Base-by-base conservation (phyloP, 2,888 invertebrate genomes). In the Drosophila mimetica region DNA sequence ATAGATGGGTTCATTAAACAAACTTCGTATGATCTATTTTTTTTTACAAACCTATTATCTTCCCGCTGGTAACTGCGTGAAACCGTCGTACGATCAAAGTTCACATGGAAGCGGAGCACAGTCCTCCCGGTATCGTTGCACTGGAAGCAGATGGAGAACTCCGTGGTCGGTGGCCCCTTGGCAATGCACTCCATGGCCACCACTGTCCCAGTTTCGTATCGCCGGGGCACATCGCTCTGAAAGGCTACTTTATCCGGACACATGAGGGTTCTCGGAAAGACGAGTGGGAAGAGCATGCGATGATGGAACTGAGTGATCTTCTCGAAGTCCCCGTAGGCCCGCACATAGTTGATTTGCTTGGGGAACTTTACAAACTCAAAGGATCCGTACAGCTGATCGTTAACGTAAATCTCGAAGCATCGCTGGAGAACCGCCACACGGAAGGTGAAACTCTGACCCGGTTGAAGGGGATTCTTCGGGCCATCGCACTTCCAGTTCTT, bases 221-320 rank as follows among this genome's bases (percentile, higher is more conserved):
- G 89, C 13, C 87, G 77, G 0, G 91, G 92, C 4, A 91, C 91
- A 72, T 91, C 92, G 72, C 91, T 91, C 61, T 91, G 90, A 50
- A 91, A 92, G 25, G 91, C 90, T 30, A 92, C 89, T 22, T 87
- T 89, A 42, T 92, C 92, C 1, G 84, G 61, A 32, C 88, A 89
- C 52, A 89, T 72, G 1, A 91, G 71, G 16, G 79, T 88, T 37
- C 89, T 88, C 0, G 91, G 91, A 76, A 91, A 91, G 8, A 91
- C 89, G 39, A 91, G 52, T 0, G 91, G 91, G 64, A 91, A 92
- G 18, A 92, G 71, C 89, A 90, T 91, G 30, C 92, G 86, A 70
- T 91, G 91, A 78, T 91, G 92, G 64, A 92, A 91, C 71, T 91
- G 91, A 2, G 90, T 90, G 37, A 91, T 89, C 76, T 90, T 91